A percentile compares a stretch with the other conserved stretches of the same genome.
phyloP scores from a whole-genome alignment of 2,888 invertebrate species.

The Cheilosia grossa region DNA sequence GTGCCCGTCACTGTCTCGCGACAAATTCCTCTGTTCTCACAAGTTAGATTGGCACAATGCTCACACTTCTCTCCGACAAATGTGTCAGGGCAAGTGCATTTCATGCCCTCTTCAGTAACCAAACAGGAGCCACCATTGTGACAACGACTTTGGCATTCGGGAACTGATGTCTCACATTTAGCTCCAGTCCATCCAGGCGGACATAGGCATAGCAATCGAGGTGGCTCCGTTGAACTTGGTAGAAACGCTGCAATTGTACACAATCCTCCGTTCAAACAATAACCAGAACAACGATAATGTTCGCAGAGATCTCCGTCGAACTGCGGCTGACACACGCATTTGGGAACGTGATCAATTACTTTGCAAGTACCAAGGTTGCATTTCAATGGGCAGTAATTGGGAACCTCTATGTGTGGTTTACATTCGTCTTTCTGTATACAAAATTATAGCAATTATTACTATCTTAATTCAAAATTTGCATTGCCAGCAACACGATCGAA shows the following conservation, averaged over 20 bases:
- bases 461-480: too few species aligned
- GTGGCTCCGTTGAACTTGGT: conserved; percentile 78
- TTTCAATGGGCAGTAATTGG: conserved; percentile 84
- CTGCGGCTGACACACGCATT: conserved; percentile 87
- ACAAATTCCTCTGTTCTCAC: conserved; percentile 87
- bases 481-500: too few species aligned
- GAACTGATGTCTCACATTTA: conserved; percentile 86
- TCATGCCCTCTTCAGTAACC: conserved; percentile 80
- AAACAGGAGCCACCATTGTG: conserved; percentile 86
- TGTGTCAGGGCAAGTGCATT: conserved; percentile 85
- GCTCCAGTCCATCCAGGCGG: conserved; percentile 87
- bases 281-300: conserved; percentile 87
- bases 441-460: neutral
- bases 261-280: conserved; percentile 87
- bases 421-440: conserved; percentile 77
- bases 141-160: conserved; percentile 85
- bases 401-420: conserved; percentile 79
- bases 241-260: conserved; percentile 84
- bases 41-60: conserved; percentile 85
- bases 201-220: conserved; percentile 85
- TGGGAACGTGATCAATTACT: conserved; percentile 84
- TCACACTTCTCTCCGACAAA: conserved; percentile 85
- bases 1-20: conserved; percentile 81
- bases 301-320: conserved; percentile 88
- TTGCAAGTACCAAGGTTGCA: conserved; percentile 87